Conservation (phyloP, 2,113 vertebrate species). For the Laticauda laticaudata region DNA sequence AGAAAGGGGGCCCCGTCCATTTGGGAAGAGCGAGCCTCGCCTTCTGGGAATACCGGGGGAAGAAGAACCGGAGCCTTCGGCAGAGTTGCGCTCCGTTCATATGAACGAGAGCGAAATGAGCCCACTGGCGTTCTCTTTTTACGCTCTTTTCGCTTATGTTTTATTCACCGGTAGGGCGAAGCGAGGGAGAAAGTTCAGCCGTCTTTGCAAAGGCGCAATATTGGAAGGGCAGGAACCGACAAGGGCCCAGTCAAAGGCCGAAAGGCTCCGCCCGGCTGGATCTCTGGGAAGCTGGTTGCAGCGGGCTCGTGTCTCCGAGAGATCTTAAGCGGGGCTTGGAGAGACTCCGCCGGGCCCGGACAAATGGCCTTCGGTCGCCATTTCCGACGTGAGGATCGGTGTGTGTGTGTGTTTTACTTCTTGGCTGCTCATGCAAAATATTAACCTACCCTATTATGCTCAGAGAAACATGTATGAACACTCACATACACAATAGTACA, state of each 20-base stretch:
- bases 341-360: not conserved
- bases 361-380: not conserved
- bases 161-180: not conserved
- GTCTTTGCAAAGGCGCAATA: not conserved
- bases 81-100: not conserved
- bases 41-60: not conserved
- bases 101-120: not conserved
- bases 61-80: not conserved
- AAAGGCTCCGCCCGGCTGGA: not conserved
- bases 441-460: not conserved
- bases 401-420: not conserved
- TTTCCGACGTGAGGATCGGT: not conserved
- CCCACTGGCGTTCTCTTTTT: not conserved
- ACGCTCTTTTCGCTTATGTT: not conserved
- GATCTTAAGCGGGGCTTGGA: not conserved
- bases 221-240: not conserved
- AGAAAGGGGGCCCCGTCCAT: not conserved
- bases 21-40: not conserved
- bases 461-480: not conserved
- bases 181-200: not conserved
- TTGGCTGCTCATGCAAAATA: not conserved
- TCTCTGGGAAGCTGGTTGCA: not conserved
- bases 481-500: not conserved
- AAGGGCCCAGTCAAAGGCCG: not conserved
- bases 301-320: not conserved